phyloP scores from a whole-genome alignment of 2,797 vertebrate species.

The Danionella dracula region DNA sequence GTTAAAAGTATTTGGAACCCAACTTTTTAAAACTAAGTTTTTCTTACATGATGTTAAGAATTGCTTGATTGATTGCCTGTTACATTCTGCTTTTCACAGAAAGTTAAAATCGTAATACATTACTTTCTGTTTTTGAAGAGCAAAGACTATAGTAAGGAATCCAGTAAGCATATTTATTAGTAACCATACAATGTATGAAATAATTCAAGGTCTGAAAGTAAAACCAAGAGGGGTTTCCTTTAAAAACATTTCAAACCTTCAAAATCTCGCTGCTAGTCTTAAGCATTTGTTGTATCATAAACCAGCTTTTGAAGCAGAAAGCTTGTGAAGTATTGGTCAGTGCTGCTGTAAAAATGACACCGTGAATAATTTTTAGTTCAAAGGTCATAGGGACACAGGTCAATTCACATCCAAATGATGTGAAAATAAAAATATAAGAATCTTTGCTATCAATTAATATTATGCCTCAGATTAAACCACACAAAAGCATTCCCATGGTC shows the following conservation, averaged over 20 bases:
- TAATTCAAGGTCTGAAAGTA: too few relatives aligned
- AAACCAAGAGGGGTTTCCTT: too few relatives aligned
- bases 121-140: too few relatives aligned
- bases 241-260: background rate
- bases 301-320: background rate
- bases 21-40: too few relatives aligned
- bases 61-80: too few relatives aligned
- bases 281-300: background rate
- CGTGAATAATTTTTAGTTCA: constrained; percentile 21
- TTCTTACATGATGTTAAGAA: too few relatives aligned
- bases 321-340: background rate
- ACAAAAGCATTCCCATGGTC: constrained; percentile 20
- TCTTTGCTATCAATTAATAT: constrained; percentile 40
- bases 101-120: too few relatives aligned
- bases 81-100: too few relatives aligned
- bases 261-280: background rate
- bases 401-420: constrained; percentile 17
- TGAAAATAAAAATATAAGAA: constrained; percentile 9
- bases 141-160: too few relatives aligned
- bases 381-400: constrained; percentile 33
- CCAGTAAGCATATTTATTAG: too few relatives aligned
- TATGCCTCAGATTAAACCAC: constrained; percentile 37
- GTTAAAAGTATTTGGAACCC: too few relatives aligned
- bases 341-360: background rate
- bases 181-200: too few relatives aligned